phyloP scores from a whole-genome alignment of 2,888 invertebrate genomes.

The Sesia bembeciformis region DNA sequence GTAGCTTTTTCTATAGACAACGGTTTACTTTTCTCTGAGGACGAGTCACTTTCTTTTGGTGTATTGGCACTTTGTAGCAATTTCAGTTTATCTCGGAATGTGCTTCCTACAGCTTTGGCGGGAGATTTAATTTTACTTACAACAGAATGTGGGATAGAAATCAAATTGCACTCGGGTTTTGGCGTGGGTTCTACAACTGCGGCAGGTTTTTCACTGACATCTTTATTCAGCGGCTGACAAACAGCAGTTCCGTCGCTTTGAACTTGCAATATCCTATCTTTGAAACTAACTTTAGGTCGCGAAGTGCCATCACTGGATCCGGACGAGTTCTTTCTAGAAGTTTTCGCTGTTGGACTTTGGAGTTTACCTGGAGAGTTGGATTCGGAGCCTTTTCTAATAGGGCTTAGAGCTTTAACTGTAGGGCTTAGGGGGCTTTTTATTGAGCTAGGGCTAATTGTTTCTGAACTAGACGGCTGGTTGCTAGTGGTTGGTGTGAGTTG shows the following conservation, averaged over 20 bases:
- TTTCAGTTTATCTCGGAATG: slow-evolving; percentile 67
- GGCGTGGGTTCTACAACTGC: slow-evolving; percentile 61
- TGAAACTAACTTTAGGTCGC: slow-evolving; percentile 76
- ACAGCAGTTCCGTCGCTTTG: slow-evolving; percentile 68
- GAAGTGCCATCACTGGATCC: slow-evolving; percentile 58
- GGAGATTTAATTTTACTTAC: slow-evolving; percentile 71
- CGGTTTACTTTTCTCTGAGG: slow-evolving; percentile 40
- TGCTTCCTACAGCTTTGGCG: slow-evolving; percentile 60
- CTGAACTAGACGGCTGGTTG: slow-evolving; percentile 66
- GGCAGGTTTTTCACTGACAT: slow-evolving; percentile 53
- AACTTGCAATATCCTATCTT: slow-evolving; percentile 75
- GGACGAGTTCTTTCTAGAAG: slow-evolving; percentile 64
- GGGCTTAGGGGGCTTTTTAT: slow-evolving; percentile 69
- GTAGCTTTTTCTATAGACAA: slow-evolving; percentile 35
- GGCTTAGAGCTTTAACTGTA: slow-evolving; percentile 63
- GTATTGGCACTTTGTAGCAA: slow-evolving; percentile 47
- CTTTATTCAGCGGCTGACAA: slow-evolving; percentile 58
- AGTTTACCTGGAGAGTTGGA: slow-evolving; percentile 66
- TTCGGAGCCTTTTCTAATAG: slow-evolving; percentile 64
- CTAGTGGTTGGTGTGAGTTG: slow-evolving; percentile 55
- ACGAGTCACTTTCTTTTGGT: slow-evolving; percentile 39
- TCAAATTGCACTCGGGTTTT: slow-evolving; percentile 59
- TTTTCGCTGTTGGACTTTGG: slow-evolving; percentile 61
- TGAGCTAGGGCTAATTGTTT: slow-evolving; percentile 66
- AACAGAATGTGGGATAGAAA: slow-evolving; percentile 68